phyloP scores from a whole-genome alignment of 2,888 invertebrate genomes.

The Yponomeuta malinellus region DNA sequence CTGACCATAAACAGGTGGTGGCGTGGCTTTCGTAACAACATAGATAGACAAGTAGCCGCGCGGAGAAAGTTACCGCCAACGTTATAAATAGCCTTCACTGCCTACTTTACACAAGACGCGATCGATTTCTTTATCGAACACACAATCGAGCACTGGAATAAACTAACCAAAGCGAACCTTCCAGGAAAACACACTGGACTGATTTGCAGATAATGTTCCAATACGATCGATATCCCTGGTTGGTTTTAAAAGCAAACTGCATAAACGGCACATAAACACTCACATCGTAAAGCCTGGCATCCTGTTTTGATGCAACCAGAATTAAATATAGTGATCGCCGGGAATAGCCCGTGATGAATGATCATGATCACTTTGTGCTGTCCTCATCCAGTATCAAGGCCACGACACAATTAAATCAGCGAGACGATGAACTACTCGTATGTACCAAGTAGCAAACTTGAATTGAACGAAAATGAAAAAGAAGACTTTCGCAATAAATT shows the following conservation, averaged over 20 bases:
- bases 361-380: slow-evolving; percentile 20
- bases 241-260: background rate
- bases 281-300: background rate
- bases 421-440: background rate
- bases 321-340: background rate
- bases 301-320: background rate
- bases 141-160: background rate
- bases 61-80: slow-evolving; percentile 61
- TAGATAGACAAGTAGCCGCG: slow-evolving; percentile 47
- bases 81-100: slow-evolving; percentile 38
- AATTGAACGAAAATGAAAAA: slow-evolving; percentile 12
- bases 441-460: slow-evolving; percentile 5
- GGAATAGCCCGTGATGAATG: background rate
- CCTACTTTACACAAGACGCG: slow-evolving; percentile 27
- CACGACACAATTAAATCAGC: slow-evolving; percentile 34
- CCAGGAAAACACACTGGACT: slow-evolving; percentile 1
- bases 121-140: slow-evolving; percentile 33
- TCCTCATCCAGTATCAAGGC: slow-evolving; percentile 44
- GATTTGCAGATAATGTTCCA: background rate
- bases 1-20: slow-evolving; percentile 50
- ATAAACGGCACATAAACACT: background rate
- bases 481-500: slow-evolving; percentile 12
- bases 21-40: slow-evolving; percentile 69
- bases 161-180: background rate
- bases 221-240: background rate